Evolutionary conservation across 2,113 vertebrate genomes (phyloP).

Genomic region (Apteryx owenii): DNA sequence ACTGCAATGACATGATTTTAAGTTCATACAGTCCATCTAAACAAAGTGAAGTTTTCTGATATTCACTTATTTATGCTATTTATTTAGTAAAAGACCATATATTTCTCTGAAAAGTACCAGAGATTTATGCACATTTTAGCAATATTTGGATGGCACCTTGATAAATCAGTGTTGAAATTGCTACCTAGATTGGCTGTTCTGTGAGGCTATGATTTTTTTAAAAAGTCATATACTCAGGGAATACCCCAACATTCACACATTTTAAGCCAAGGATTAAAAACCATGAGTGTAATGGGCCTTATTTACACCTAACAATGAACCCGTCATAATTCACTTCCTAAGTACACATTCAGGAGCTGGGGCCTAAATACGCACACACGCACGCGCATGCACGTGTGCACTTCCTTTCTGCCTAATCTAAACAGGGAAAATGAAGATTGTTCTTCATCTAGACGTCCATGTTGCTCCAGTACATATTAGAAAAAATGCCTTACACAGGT

Average conservation of each 20-base stretch:
- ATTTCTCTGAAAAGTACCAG: not conserved
- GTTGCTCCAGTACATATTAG: not conserved
- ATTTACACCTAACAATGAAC: not conserved
- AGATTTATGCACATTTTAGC: not conserved
- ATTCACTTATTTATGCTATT: not conserved
- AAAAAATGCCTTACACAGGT: not conserved
- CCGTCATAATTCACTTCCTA: not conserved
- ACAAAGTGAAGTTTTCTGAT: not conserved
- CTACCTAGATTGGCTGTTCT: not conserved
- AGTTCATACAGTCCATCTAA: not conserved
- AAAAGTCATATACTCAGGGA: not conserved
- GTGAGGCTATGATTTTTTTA: not conserved
- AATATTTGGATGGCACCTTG: not conserved
- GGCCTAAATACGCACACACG: not conserved
- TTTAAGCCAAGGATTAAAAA: not conserved
- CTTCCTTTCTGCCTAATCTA: not conserved
- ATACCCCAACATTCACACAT: not conserved
- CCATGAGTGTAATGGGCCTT: rapidly evolving
- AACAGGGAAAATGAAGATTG: not conserved
- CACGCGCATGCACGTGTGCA: not conserved
- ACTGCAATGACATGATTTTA: not conserved
- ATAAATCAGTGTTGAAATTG: not conserved
- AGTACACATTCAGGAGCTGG: not conserved
- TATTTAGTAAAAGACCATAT: not conserved
- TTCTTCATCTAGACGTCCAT: not conserved